Percentiles rank a stretch among this genome's conserved stretches.
phyloP scores from a whole-genome alignment of 2,797 vertebrate species.

The Myripristis jacobus region DNA sequence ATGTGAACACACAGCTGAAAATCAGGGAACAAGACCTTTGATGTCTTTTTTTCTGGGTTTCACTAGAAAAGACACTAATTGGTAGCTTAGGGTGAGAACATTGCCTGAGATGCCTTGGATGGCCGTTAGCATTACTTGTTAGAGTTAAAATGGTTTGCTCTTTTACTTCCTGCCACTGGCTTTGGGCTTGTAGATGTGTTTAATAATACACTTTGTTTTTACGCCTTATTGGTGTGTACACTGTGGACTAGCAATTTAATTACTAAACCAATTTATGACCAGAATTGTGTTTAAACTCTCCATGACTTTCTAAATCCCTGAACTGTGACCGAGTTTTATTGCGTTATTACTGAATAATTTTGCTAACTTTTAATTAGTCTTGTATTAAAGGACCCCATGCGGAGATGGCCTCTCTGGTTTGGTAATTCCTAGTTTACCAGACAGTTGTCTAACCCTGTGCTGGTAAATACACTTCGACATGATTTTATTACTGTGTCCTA shows the following conservation, averaged over 20 bases:
- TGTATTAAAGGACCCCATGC: slow-evolving; percentile 41
- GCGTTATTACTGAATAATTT: slow-evolving; percentile 45
- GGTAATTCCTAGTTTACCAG: slow-evolving; percentile 50
- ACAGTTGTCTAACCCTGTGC: slow-evolving; percentile 25
- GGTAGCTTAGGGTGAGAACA: slow-evolving; percentile 3
- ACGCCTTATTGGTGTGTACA: slow-evolving; percentile 30
- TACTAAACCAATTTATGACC: slow-evolving; percentile 41
- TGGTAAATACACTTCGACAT: slow-evolving; percentile 56
- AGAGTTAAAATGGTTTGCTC: background rate
- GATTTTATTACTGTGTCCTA: slow-evolving; percentile 65
- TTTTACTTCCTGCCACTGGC: background rate
- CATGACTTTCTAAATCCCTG: slow-evolving; percentile 39
- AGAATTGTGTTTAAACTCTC: slow-evolving; percentile 19
- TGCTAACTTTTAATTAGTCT: slow-evolving; percentile 65
- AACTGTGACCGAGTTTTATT: slow-evolving; percentile 33
- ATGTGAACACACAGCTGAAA: slow-evolving; percentile 73
- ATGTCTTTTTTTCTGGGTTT: slow-evolving; percentile 63
- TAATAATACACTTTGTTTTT: slow-evolving; percentile 32
- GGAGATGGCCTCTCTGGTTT: slow-evolving; percentile 12
- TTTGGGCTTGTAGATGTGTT: slow-evolving; percentile 43
- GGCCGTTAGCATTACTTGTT: background rate
- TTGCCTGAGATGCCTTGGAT: background rate
- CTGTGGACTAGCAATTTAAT: slow-evolving; percentile 27
- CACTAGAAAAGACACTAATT: slow-evolving; percentile 51
- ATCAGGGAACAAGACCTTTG: slow-evolving; percentile 60